Evolutionary conservation across 1,140 invertebrate species (phyloP).

Genomic region (Armadillidium nasatum): DNA sequence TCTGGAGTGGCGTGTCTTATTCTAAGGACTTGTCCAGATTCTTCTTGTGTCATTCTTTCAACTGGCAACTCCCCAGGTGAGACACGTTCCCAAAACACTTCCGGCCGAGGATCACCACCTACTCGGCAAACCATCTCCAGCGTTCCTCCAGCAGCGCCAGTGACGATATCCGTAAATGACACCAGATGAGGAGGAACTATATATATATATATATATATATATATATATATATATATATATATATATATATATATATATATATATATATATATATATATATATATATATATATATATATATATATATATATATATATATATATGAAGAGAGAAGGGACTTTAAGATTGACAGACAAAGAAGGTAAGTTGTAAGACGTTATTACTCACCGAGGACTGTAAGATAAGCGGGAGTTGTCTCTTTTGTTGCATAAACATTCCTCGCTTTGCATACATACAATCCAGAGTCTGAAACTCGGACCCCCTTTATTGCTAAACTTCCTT

Average conservation of each 20-base stretch:
- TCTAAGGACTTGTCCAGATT: conserved; percentile 65
- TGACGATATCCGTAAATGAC: conserved; percentile 52
- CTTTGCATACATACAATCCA: not conserved
- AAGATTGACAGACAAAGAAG: not conserved
- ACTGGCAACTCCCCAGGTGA: conserved; percentile 61
- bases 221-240: not conserved
- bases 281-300: not conserved
- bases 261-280: not conserved
- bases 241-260: conserved; percentile 15
- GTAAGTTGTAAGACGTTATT: not conserved
- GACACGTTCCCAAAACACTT: conserved; percentile 82
- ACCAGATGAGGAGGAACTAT: conserved; percentile 37
- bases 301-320: not conserved
- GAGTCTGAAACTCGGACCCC: not conserved
- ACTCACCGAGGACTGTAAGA: not conserved
- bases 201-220: not conserved
- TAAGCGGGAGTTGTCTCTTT: not conserved
- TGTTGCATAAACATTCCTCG: not conserved
- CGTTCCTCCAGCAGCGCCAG: conserved; percentile 69
- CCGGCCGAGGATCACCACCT: conserved; percentile 78
- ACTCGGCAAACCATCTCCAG: conserved; percentile 84
- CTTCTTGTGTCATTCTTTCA: conserved; percentile 64
- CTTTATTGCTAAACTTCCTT: conserved; percentile 6
- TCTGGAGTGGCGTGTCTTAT: conserved; percentile 67
- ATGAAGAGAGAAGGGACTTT: not conserved